Base-by-base conservation (phyloP, 2,113 vertebrate genomes). In the Loxodonta africana region DNA sequence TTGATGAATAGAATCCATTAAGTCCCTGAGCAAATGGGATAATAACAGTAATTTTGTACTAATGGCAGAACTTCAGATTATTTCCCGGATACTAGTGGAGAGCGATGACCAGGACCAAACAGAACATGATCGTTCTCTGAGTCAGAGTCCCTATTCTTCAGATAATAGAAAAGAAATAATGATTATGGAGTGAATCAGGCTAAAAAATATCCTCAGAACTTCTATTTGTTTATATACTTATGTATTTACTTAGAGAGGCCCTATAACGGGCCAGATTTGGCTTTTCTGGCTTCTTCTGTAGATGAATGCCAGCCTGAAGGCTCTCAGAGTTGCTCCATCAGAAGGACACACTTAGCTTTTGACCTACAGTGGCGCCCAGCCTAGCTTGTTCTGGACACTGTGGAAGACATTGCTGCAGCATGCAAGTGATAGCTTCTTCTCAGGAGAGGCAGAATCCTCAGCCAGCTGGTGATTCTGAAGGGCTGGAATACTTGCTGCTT, bases 1-100 rank as follows among this genome's bases (percentile, higher is more conserved):
- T 63, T 86, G 21, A 71, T 73, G 63, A 83, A 65, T 15, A 92
- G 96, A 96, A 78, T 74, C 82, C 81, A 90, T 96, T 97, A 87
- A 82, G 57, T 81, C 92, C 60, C 82, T 46, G 8, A 82, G 41
- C 23, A 77, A 92, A 88, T 95, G 65, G 87, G 90, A 73, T 92
- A 92, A 62, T 73, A 53, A 83, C 37, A 84, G 67, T 65, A 82
- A 77, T 83, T 91, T 44, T 92, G 76, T 89, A 48, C 71, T 94
- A 95, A 93, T 92, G 93, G 48, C 10, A 83, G 90, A 91, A 84
- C 33, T 78, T 74, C 25, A 91, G 71, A 95, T 87, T 91, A 48
- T 80, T 93, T 93, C 91, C 81, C 90, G 65, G 3, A 6, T 96
- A 51, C 77, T 77, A 85, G 77, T 60, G n/a, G 30, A 6, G 6